Evolutionary conservation across 2,888 invertebrate genomes (phyloP).

Genomic region (Dascillus cervinus): DNA sequence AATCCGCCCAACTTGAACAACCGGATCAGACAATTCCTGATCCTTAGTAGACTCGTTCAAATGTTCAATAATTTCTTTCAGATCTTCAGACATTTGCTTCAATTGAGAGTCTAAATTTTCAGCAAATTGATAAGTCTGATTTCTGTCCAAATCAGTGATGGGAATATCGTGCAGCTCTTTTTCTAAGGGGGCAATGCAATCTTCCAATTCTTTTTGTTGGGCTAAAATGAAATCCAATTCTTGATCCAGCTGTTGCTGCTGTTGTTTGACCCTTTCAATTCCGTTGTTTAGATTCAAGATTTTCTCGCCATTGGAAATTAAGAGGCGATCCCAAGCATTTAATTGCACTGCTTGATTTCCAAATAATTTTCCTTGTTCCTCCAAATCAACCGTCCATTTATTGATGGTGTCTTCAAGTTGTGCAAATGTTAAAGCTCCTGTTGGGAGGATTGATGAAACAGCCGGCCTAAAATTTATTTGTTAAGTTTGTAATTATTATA

Average conservation of each 20-base stretch:
- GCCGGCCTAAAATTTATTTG: not conserved
- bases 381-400: constrained; percentile 88
- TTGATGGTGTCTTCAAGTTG: constrained; percentile 88
- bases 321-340: constrained; percentile 89
- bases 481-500: not conserved
- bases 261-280: constrained; percentile 80
- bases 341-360: constrained; percentile 91
- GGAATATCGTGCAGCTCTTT: constrained; percentile 62
- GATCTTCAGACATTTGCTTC: constrained; percentile 89
- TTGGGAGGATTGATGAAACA: constrained; percentile 1
- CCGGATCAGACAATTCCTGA: constrained; percentile 79
- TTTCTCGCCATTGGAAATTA: constrained; percentile 89
- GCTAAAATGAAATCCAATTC: constrained; percentile 89
- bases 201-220: constrained; percentile 89
- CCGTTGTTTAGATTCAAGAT: constrained; percentile 68
- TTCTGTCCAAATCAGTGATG: constrained; percentile 78
- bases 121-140: constrained; percentile 78
- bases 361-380: constrained; percentile 88
- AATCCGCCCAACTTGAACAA: constrained; percentile 87
- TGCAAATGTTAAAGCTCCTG: constrained; percentile 60
- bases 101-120: constrained; percentile 88
- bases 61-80: constrained; percentile 92
- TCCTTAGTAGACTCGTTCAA: constrained; percentile 81
- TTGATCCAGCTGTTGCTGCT: constrained; percentile 83
- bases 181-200: constrained; percentile 78